phyloP scores from a whole-genome alignment of 2,797 vertebrate species.

The Borostomias antarcticus region DNA sequence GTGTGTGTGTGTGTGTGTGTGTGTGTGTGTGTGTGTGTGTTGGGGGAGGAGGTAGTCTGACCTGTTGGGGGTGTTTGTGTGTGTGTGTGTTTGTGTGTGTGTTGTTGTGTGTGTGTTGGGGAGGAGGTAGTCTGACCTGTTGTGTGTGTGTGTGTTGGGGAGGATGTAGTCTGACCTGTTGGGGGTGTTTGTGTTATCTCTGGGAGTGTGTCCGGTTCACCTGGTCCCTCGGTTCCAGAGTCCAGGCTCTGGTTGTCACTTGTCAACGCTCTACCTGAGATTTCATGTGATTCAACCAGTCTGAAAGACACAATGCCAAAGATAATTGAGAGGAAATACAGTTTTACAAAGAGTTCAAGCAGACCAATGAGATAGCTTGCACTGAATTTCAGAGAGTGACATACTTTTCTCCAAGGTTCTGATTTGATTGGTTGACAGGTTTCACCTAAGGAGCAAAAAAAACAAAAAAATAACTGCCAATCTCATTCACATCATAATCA shows the following conservation, averaged over 20 bases:
- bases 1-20: no score
- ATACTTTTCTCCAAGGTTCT: conserved; percentile 85
- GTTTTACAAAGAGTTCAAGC: background rate
- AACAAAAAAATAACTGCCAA: conserved; percentile 26
- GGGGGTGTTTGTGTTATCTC: conserved; percentile 31
- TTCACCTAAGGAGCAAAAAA: conserved; percentile 79
- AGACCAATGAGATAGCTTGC: background rate
- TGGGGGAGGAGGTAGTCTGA: no score
- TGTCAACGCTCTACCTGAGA: conserved; percentile 69
- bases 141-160: conserved; percentile 18
- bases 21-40: no score
- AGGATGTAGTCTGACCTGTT: conserved; percentile 56
- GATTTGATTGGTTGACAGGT: conserved; percentile 79
- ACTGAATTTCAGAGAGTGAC: conserved; percentile 31
- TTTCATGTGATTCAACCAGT: conserved; percentile 75
- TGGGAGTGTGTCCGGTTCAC: conserved; percentile 41
- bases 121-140: conserved; percentile 52
- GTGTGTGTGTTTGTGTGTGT: conserved; percentile 13
- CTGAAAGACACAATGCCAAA: conserved; percentile 58
- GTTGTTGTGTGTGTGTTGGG: background rate
- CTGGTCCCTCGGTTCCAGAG: conserved; percentile 58
- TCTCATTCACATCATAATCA: background rate
- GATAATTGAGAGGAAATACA: background rate
- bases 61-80: no score
- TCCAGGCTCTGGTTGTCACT: conserved; percentile 65